Evolutionary conservation across 2,888 invertebrate species (phyloP), one percentile per base, ranked within the genome.

Genomic region (Caenorhabditis virilis): DNA sequence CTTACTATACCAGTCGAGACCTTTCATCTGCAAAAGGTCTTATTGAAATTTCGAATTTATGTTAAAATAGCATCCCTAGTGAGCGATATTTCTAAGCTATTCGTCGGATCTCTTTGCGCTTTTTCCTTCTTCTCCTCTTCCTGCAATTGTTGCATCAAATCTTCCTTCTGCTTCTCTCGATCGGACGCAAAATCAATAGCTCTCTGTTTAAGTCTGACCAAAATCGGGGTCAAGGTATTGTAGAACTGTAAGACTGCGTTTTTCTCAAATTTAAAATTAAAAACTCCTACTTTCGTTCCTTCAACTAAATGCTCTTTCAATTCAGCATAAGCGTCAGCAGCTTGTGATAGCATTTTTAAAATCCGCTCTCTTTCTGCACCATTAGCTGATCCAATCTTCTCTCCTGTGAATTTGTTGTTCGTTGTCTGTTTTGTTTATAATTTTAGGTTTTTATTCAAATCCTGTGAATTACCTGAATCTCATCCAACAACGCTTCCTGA

Each of bases 141-240:
- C n/a, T 94, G 93, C 60, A 97, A 87, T 86, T 95, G 95, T 85
- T 93, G 91, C 85, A 98, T 86, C 75, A 97, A 86, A 85, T 99
- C 98, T 79, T 99, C 98, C 85, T 97, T 97, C 85, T 99, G 98
- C 0, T 97, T 97, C 87, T 93, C 93, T 30, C 98, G 90, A 36
- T 98, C 98, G 86, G 98, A 98, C 85, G 94, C 94, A 86, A 91
- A 97, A 87, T 99, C 98, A 7, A 91, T 90, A 64, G 97, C 92
- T 86, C 97, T 97, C 86, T 91, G 94, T 88, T 98, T 98, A 87
- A 95, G 93, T 56, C 90, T 90, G 18, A 97, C 89, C 83, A 98
- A 87, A 79, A 98, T 86, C 88, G 94, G 88, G 5, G 87, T 88
- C 58, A 88, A 81, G 76, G 88, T 87, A 76, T 87, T 87, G 82